phyloP scores from a whole-genome alignment of 2,113 vertebrate genomes.

The Bufo bufo region DNA sequence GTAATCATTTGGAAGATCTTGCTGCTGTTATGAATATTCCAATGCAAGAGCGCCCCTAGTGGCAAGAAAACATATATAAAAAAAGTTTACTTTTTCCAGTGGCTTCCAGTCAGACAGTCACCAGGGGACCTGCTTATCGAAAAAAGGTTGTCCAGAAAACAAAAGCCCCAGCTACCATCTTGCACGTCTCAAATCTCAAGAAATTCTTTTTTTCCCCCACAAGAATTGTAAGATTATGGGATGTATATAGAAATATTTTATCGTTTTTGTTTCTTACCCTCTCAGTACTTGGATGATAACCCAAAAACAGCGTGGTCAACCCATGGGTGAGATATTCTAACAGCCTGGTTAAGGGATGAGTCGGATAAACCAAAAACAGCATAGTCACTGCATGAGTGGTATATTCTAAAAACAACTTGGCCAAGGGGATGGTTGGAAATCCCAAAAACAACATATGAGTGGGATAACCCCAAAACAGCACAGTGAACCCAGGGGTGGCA shows the following conservation, averaged over 20 bases:
- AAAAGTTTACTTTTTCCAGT: too few species aligned
- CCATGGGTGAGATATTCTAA: background rate
- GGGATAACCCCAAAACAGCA: background rate
- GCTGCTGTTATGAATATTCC: background rate
- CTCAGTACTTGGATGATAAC: background rate
- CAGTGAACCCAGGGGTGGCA: background rate
- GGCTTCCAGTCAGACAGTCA: too few species aligned
- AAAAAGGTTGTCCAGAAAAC: too few species aligned
- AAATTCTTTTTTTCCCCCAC: background rate
- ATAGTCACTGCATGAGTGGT: background rate
- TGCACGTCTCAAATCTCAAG: too few species aligned
- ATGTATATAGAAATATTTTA: background rate
- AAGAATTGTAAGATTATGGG: background rate
- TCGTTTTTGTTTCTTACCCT: too few species aligned
- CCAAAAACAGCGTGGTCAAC: background rate
- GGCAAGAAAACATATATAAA: background rate
- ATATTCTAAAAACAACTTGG: background rate
- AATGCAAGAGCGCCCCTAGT: background rate
- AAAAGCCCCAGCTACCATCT: too few species aligned
- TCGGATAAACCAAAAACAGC: background rate
- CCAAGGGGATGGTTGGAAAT: background rate
- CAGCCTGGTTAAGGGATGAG: background rate
- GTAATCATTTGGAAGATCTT: too few species aligned
- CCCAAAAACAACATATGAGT: background rate
- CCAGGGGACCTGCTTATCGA: too few species aligned